These are phyloP conservation scores for Podotricha telesiphe DNA, from an alignment of 2,888 invertebrate species.

Conservation along the genomic window DNA sequence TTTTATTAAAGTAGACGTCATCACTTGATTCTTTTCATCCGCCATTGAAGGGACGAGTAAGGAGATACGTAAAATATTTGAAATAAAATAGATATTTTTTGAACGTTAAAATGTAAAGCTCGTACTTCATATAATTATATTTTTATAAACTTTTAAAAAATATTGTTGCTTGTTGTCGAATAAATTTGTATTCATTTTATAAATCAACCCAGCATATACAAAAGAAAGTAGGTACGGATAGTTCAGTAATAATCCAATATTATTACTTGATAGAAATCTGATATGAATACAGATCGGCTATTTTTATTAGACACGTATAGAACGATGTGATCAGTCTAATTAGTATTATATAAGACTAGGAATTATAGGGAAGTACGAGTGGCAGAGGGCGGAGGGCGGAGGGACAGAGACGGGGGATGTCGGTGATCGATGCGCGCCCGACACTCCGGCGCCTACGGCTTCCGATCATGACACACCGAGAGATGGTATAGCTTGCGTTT, in stretches of 20 bases:
- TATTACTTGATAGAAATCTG: not conserved
- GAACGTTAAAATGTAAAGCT: too few species aligned
- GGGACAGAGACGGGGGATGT: slow-evolving; percentile 37
- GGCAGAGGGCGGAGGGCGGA: slow-evolving; percentile 5
- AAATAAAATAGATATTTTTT: too few species aligned
- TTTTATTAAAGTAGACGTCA: not conserved
- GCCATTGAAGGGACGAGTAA: too few species aligned
- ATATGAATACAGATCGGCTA: not conserved
- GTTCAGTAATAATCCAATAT: too few species aligned
- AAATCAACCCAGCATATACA: too few species aligned
- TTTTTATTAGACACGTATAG: not conserved
- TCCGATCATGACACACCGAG: slow-evolving; percentile 39
- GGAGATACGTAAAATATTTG: too few species aligned
- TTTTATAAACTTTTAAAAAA: too few species aligned
- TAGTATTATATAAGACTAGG: slow-evolving; percentile 32
- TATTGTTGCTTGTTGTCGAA: too few species aligned
- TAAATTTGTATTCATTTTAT: too few species aligned
- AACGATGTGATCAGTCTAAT: slow-evolving; percentile 11
- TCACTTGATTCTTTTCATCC: not conserved
- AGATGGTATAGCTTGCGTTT: not conserved
- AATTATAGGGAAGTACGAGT: slow-evolving; percentile 5
- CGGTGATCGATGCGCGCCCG: slow-evolving; percentile 60
- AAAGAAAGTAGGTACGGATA: too few species aligned
- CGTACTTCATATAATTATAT: too few species aligned
- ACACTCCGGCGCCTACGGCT: slow-evolving; percentile 70